Conservation (phyloP, 2,888 invertebrate species). For the Brachynemurus nebulosus region DNA sequence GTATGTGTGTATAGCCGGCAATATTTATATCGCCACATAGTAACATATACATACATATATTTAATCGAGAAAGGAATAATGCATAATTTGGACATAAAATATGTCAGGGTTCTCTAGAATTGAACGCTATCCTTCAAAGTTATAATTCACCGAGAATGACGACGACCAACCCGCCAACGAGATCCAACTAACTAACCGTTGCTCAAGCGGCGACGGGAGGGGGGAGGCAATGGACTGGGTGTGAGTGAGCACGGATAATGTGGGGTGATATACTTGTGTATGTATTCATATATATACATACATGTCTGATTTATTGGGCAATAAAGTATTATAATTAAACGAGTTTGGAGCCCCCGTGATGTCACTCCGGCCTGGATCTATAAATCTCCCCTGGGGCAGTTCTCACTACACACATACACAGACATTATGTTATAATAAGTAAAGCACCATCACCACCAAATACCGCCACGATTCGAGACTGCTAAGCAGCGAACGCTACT, state of each 20-base stretch:
- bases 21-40: neutral
- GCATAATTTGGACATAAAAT: constrained; percentile 57
- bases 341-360: constrained; percentile 37
- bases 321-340: constrained; percentile 72
- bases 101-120: constrained; percentile 48
- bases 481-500: no score
- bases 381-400: constrained; percentile 32
- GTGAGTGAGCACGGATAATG: constrained; percentile 32
- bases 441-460: no score
- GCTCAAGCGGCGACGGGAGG: constrained; percentile 20
- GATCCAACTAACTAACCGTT: neutral
- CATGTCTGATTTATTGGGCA: constrained; percentile 57
- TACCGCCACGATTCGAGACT: no score
- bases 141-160: constrained; percentile 1
- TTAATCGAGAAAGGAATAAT: no score
- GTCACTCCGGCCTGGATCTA: constrained; percentile 35
- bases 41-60: no score
- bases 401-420: no score
- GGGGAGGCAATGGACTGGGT: no score
- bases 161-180: no score
- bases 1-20: no score
- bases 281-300: constrained; percentile 16
- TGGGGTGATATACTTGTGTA: constrained; percentile 8
- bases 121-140: constrained; percentile 50
- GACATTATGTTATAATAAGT: no score